Base-by-base conservation (phyloP, 2,888 invertebrate species). In the Ashinkailepas kermadecensis region DNA sequence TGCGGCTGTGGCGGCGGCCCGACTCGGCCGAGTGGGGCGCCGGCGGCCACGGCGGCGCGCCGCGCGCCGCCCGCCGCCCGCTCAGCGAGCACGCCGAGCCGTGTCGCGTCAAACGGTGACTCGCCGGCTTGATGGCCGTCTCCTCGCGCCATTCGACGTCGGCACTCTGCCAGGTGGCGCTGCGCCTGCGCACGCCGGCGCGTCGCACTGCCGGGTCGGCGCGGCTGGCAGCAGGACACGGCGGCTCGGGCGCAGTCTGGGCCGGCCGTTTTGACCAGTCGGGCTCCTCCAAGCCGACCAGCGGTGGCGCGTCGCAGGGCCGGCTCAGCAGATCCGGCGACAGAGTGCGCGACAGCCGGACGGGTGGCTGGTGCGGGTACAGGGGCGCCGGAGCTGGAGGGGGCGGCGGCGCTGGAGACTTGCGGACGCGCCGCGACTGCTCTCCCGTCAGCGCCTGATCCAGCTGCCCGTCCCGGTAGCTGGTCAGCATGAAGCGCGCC, bases 61-160 rank as follows among this genome's bases (percentile, higher is more conserved):
- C 83, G 67, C 83, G 83, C 58, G 84, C 83, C 74, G 54, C 18
- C 7, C 11, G 74, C 74, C 74, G 74, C 6, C 74, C 54, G 74
- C 15, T 74, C 67, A 84, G 81, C 12, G 84, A 84, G 78, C 84
- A 84, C 6, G 84, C 83, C 12, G 84, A 84, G 39, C 83, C 83
- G 80, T 84, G 84, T 11, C 83, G 83, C 8, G 83, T 83, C 59
- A 84, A 80, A 62, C 83, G 84, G 82, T 84, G 84, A 79, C 84
- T 84, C 67, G 84, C 84, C 78, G 84, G 84, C 67, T 84, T 84
- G 81, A 84, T 84, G 81, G 81, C 84, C 0, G 83, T 82, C 80
- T 81, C 81, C 81, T 84, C 83, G 11, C 81, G 82, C 82, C 82
- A 83, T 23, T 81, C 9, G 74, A 2, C 39, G 74, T 13, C 15